Base-by-base conservation (phyloP, 1,140 invertebrate species). In the Artemia franciscana region DNA sequence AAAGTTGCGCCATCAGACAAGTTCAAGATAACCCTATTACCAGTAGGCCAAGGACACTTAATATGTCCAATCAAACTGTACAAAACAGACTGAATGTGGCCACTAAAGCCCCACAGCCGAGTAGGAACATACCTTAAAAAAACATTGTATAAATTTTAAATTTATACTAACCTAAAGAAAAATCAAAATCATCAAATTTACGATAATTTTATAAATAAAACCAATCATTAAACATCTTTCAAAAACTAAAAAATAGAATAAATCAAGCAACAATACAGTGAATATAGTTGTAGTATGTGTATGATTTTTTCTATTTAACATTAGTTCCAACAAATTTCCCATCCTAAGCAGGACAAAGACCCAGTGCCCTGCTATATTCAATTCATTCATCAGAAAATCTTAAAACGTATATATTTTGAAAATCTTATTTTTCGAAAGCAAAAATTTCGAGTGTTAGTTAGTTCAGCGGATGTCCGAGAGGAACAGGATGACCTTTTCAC, bases 101-200 rank as follows among this genome's bases (percentile, higher is more conserved):
- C 91, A 73, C 86, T 91, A 69, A 89, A 90, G 57, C 91, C 91
- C 90, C 90, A 94, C 67, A 94, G 70, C 64, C 85, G 75, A n/a
- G 89, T 88, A 57, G 91, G 89, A 66, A 84, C 77, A 72, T 91
- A 94, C 56, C 90, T 94, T 73, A 56, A 82, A 78, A 63, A 66
- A 68, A 69, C 62, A 64, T 1, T 5, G 12, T 9, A 26, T 23
- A 7, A 24, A 23, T 24, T 18, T 62, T 5, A 57, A 7, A 27
- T 60, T 27, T 4, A n/a, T 65, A 24, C 59, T 56, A 5, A 60
- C 59, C 15, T 30, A 59, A 7, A 24, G 21, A 64, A 60, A 39
- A 30, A 58, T 57, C 12, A 28, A 56, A 23, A 58, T 23, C 24
- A 26, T 5, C 24, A 21, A 21, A 21, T 61, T 4, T 26, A 7